Base-by-base conservation (phyloP, 2,888 invertebrate genomes). In the Byasa hedistus region DNA sequence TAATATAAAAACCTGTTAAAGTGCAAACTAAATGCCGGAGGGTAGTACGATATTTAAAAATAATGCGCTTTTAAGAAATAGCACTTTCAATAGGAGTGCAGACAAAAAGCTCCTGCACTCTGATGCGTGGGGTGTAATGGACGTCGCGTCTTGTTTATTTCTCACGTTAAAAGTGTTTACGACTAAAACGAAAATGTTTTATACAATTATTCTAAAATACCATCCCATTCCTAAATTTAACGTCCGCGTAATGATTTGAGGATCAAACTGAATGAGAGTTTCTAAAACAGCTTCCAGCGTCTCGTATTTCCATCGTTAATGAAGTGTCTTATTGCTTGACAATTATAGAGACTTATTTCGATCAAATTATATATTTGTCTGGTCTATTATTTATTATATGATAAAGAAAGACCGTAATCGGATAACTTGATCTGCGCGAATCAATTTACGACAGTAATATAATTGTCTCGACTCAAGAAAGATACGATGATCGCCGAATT, bases 61-160 rank as follows among this genome's bases (percentile, higher is more conserved):
- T 19, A 48, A 48, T 48, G 48, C 7, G 48, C 48, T n/a, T 48
- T 48, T 48, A 48, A 48, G 48, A 48, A 48, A 48, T 48, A 5
- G 48, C 19, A 48, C n/a, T 48, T n/a, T 48, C 48, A 17, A 19
- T 19, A 55, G 21, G 17, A 55, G 55, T 24, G 2, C 23, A 55
- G 22, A 52, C n/a, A 32, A 32, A 60, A 27, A 24, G 15, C 51
- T 52, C 8, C 12, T 2, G n/a, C 27, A 19, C 24, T 59, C 12
- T 23, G 56, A 48, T 56, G 27, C 56, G 56, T 44, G 27, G 23
- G 48, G 23, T 55, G 44, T 44, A 56, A 63, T 63, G 57, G 62
- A 23, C 62, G 62, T 39, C 56, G 19, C 12, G 44, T 39, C 62
- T 56, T 27, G 55, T 55, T 44, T 62, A 54, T 54, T 61, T 54